Conservation (phyloP, 2,113 vertebrate species). For the Okapia johnstoni region DNA sequence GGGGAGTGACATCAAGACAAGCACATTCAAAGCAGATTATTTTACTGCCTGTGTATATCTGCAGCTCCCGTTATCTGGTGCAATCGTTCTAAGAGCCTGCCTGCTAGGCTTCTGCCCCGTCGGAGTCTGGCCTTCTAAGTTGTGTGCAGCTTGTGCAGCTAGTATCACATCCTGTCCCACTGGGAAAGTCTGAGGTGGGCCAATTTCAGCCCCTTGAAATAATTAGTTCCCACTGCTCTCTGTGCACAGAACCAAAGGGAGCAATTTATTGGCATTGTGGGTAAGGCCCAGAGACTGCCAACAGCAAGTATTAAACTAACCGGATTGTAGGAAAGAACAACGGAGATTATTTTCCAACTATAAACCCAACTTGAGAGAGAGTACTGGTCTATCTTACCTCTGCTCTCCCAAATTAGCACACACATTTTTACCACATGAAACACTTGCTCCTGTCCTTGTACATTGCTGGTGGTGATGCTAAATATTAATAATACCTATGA, state of each 20-base stretch:
- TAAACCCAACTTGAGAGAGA: background rate
- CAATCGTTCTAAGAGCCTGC: constrained; percentile 23
- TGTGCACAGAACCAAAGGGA: constrained; percentile 35
- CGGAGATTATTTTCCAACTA: constrained; percentile 3
- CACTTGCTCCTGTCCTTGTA: background rate
- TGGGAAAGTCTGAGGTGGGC: constrained; percentile 47
- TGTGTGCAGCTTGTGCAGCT: constrained; percentile 47
- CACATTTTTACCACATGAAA: background rate
- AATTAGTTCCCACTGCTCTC: constrained; percentile 54
- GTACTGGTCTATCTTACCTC: background rate
- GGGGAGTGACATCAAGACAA: constrained; percentile 31
- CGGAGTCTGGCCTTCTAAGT: constrained; percentile 11
- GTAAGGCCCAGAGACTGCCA: constrained; percentile 49
- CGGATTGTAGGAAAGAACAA: background rate
- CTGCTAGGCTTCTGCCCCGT: background rate
- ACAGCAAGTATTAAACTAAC: constrained; percentile 30
- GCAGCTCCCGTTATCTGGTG: background rate
- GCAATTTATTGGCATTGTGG: constrained; percentile 46
- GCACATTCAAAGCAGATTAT: constrained; percentile 32
- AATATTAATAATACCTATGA: background rate
- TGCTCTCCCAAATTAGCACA: background rate
- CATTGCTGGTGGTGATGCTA: background rate
- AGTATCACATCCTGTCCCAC: constrained; percentile 53
- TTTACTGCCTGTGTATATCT: constrained; percentile 19
- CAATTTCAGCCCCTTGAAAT: constrained; percentile 57